Conservation (phyloP, 2,113 vertebrate species). For the Chitala chitala region DNA sequence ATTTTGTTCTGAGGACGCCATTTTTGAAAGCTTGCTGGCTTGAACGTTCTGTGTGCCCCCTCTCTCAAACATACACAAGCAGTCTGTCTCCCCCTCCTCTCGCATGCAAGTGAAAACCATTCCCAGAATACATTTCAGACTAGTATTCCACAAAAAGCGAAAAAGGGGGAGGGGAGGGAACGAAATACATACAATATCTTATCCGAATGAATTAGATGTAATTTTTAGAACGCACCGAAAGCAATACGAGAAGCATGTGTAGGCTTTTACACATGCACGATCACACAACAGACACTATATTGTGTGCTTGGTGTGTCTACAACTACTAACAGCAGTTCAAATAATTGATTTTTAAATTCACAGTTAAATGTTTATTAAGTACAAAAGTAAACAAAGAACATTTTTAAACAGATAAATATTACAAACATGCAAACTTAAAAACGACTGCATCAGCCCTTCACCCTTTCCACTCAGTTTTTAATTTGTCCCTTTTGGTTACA, state of each 20-base stretch:
- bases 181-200: neutral
- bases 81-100: slow-evolving; percentile 51
- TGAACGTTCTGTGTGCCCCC: slow-evolving; percentile 54
- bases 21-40: slow-evolving; percentile 70
- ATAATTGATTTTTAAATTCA: no score
- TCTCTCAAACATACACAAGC: slow-evolving; percentile 45
- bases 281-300: neutral
- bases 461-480: no score
- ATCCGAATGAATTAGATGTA: neutral
- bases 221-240: neutral
- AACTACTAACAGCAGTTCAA: no score
- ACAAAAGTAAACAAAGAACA: no score
- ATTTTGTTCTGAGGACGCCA: slow-evolving; percentile 73
- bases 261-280: neutral
- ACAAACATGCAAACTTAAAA: no score
- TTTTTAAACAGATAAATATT: no score
- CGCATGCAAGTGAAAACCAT: slow-evolving; percentile 24
- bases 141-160: slow-evolving; percentile 26
- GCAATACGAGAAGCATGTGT: neutral
- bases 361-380: no score
- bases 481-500: no score
- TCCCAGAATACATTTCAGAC: slow-evolving; percentile 40
- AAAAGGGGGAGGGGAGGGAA: neutral
- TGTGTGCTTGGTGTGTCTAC: no score
- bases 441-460: no score